Conservation (phyloP, 2,113 vertebrate species). For the Cacatua alba region DNA sequence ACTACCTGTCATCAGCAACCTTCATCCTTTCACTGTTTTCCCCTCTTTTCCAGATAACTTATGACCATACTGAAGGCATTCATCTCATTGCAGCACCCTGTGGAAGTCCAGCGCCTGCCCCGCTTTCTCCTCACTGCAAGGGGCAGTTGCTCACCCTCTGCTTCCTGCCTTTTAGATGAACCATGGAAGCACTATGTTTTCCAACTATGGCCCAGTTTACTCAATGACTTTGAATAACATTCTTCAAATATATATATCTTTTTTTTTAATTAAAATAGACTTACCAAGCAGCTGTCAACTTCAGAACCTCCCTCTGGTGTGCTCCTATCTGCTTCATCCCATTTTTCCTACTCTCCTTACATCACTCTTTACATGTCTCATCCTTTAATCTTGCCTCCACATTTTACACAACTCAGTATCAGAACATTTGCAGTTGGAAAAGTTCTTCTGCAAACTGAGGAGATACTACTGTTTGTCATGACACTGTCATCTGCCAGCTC, state of each 20-base stretch:
- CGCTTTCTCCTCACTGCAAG: neutral
- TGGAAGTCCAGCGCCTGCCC: neutral
- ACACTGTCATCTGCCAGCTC: slow-evolving; percentile 14
- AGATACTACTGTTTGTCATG: neutral
- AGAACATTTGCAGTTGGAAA: neutral
- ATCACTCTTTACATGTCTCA: neutral
- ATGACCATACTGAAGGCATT: neutral
- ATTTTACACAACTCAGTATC: neutral
- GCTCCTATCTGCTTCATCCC: neutral
- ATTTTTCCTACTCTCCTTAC: neutral
- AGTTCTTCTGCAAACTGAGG: neutral
- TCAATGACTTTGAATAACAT: neutral
- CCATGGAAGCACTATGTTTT: neutral
- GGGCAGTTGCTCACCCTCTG: neutral
- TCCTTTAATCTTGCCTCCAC: neutral
- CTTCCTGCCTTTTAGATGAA: neutral
- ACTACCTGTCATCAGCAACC: neutral
- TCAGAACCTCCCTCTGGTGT: neutral
- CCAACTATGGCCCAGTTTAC: neutral
- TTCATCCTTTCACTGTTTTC: neutral
- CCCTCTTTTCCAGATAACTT: neutral
- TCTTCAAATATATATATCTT: neutral
- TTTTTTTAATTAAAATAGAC: neutral
- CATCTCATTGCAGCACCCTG: neutral
- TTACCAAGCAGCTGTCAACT: neutral